Evolutionary conservation across 2,888 invertebrate genomes (phyloP).

Genomic region (Allygus modestus): DNA sequence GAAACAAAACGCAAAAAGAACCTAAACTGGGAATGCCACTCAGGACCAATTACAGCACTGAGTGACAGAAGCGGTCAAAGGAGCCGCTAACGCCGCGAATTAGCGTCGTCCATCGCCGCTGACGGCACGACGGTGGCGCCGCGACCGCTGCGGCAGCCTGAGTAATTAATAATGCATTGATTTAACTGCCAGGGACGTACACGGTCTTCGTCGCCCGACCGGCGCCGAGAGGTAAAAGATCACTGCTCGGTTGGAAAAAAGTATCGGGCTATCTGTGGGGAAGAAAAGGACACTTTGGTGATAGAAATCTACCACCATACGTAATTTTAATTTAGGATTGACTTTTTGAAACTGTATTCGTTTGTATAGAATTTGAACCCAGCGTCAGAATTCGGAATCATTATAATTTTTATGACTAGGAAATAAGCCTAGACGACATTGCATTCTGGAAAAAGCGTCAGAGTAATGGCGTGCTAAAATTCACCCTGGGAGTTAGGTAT

Average conservation of each 20-base stretch:
- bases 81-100: neutral
- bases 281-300: neutral
- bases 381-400: no score
- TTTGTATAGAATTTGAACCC: no score
- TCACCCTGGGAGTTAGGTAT: no score
- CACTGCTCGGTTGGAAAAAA: neutral
- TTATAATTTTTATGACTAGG: no score
- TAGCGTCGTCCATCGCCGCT: constrained; percentile 27
- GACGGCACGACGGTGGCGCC: neutral
- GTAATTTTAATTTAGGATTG: no score
- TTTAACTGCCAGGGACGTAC: constrained; percentile 33
- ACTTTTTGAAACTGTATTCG: no score
- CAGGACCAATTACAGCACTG: constrained; percentile 22
- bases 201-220: neutral
- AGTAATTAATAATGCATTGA: constrained; percentile 54
- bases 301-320: no score
- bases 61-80: constrained; percentile 18
- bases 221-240: neutral
- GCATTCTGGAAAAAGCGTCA: no score
- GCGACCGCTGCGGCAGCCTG: neutral
- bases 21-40: neutral
- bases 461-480: no score
- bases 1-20: constrained; percentile 1
- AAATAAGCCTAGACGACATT: no score
- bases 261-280: neutral